A percentile compares a stretch with the other conserved stretches of the same genome.
Conservation (phyloP, 2,888 invertebrate species). For the Phanerotoma sp. region DNA sequence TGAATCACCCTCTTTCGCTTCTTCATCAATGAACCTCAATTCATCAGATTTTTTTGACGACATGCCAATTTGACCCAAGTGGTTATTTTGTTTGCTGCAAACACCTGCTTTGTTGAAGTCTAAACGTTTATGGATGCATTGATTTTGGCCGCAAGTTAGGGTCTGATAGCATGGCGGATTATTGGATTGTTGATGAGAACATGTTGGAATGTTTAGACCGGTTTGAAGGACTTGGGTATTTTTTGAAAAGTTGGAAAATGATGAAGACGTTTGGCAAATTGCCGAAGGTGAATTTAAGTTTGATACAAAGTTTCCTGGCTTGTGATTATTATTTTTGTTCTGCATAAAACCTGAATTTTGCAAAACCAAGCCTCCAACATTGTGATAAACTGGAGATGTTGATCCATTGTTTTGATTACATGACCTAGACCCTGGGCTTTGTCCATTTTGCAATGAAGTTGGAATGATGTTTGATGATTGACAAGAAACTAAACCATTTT, state of each 20-base stretch:
- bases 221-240: conserved; percentile 30
- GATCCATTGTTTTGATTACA: conserved; percentile 31
- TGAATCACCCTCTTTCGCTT: conserved; percentile 50
- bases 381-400: conserved; percentile 42
- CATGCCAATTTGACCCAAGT: conserved; percentile 37
- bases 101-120: conserved; percentile 37
- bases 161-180: conserved; percentile 25
- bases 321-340: conserved; percentile 43
- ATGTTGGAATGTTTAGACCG: conserved; percentile 45
- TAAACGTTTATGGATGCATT: conserved; percentile 41
- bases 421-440: conserved; percentile 33
- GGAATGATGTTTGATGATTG: conserved; percentile 43
- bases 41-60: conserved; percentile 61
- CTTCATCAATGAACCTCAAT: conserved; percentile 73
- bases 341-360: conserved; percentile 37
- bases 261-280: conserved; percentile 32
- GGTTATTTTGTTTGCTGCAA: conserved; percentile 39
- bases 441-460: conserved; percentile 46
- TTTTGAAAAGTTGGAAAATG: conserved; percentile 29
- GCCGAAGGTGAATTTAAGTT: conserved; percentile 30
- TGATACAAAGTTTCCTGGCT: conserved; percentile 30
- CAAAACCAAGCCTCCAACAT: conserved; percentile 30
- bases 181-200: conserved; percentile 46
- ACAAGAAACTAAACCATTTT: conserved; percentile 35
- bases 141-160: conserved; percentile 28